Percentiles rank a stretch among this genome's conserved stretches.
Evolutionary conservation across 2,888 invertebrate species (phyloP).

Genomic region (Scaptomyza parva): DNA sequence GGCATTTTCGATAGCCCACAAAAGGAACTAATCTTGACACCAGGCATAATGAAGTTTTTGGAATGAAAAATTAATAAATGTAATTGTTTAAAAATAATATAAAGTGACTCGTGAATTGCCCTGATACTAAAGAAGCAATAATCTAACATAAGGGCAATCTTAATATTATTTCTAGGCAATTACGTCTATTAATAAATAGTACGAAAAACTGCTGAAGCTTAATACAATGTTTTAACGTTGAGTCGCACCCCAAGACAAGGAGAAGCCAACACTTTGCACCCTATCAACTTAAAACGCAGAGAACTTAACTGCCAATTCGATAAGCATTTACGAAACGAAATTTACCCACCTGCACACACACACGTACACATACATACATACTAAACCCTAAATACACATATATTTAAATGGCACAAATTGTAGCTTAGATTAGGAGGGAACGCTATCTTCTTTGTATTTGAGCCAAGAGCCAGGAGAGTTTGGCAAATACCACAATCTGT

Average conservation of each 20-base stretch:
- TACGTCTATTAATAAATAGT: background rate
- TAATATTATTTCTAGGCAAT: too few relatives aligned
- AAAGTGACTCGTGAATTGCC: too few relatives aligned
- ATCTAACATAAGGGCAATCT: too few relatives aligned
- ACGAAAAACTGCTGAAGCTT: background rate
- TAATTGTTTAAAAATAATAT: too few relatives aligned
- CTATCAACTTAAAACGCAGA: constrained; percentile 13
- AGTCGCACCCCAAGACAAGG: background rate
- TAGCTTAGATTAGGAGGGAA: constrained; percentile 49
- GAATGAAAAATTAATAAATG: too few relatives aligned
- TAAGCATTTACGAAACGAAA: constrained; percentile 32
- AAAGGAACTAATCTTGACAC: too few relatives aligned
- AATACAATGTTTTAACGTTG: constrained; percentile 16
- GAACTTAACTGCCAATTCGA: constrained; percentile 47
- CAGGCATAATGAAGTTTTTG: too few relatives aligned
- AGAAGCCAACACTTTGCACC: constrained; percentile 27
- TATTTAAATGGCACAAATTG: constrained; percentile 37
- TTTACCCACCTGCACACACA: constrained; percentile 6
- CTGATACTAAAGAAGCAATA: too few relatives aligned
- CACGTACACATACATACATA: background rate
- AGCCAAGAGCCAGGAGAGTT: constrained; percentile 45
- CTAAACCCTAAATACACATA: constrained; percentile 7
- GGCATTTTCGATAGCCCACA: too few relatives aligned
- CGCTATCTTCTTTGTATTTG: constrained; percentile 48
- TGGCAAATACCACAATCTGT: constrained; percentile 62